Evolutionary conservation across 2,113 vertebrate species (phyloP), one percentile per base, ranked within the genome.

Genomic region (Oreotragus oreotragus): DNA sequence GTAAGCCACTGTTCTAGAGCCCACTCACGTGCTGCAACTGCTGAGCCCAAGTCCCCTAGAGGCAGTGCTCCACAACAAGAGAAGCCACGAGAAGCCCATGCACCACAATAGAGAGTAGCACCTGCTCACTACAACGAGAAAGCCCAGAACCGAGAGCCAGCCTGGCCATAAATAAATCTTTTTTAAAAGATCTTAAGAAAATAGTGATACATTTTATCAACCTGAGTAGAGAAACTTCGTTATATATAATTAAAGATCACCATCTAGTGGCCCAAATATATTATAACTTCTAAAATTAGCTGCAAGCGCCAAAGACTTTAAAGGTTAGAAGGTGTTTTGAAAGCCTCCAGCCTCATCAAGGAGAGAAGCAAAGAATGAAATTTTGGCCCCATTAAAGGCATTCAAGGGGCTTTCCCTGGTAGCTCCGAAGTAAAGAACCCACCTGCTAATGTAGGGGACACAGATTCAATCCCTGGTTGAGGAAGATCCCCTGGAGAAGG

Each of bases 221-320:
- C 25, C 39, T 19, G 33, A 62, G 33, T 33, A 87, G 21, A 55
- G 60, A 86, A 90, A 90, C 39, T 60, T 83, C 4, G 36, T 85
- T 51, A 70, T 28, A 45, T 3, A 7, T 23, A 60, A n/a, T 30
- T 60, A 49, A 97, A 96, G 53, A 70, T 89, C 86, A 45, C 97
- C 98, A 93, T 84, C 97, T 97, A 96, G 95, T 97, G 98, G 97
- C 57, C 43, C 2, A 45, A 58, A 1, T 33, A 23, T 81, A 66
- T 47, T 60, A 77, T 16, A 49, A 51, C 6, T 39, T 89, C 13
- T 53, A 53, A 94, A 70, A 17, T 76, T 76, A 14, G 8, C 28
- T 17, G 9, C 21, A 66, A 57, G 14, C 6, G 45, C 19, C 15
- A 57, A 10, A 19, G 76, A 43, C 80, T 62, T 60, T 17, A 57